Percentiles rank a stretch among this genome's conserved stretches.
phyloP scores from a whole-genome alignment of 2,888 invertebrate genomes.

The Dicycla oo region DNA sequence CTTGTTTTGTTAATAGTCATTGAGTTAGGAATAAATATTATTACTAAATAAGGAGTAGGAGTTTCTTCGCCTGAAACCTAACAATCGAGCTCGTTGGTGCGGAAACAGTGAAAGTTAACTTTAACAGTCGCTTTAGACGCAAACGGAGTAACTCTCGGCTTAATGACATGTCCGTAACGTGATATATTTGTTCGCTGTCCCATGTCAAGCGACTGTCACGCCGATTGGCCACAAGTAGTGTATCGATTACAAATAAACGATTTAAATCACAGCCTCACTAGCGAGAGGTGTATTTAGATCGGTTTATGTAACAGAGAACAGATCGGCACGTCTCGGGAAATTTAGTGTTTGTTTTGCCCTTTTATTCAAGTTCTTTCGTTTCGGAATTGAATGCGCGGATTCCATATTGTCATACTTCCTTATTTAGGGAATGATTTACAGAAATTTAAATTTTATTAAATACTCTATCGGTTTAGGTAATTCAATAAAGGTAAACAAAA shows the following conservation, averaged over 20 bases:
- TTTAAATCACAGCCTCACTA: conserved; percentile 51
- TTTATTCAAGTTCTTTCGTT: conserved; percentile 12
- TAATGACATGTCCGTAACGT: conserved; percentile 68
- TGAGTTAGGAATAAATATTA: conserved; percentile 26
- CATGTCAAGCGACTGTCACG: conserved; percentile 63
- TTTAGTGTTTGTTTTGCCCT: conserved; percentile 37
- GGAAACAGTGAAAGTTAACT: conserved; percentile 65
- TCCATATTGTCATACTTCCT: conserved; percentile 26
- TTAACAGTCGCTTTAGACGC: conserved; percentile 45
- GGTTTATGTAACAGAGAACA: conserved; percentile 55
- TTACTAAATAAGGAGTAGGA: conserved; percentile 42
- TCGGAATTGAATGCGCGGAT: conserved; percentile 22
- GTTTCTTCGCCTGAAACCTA: conserved; percentile 55
- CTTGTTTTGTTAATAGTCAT: conserved; percentile 11
- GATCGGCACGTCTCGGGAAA: conserved; percentile 35
- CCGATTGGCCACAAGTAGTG: conserved; percentile 54
- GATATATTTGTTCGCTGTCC: conserved; percentile 64
- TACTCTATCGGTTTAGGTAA: too few species aligned
- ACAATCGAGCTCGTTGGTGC: conserved; percentile 60
- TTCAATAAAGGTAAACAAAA: too few species aligned
- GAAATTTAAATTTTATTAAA: neutral
- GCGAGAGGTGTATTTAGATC: conserved; percentile 50
- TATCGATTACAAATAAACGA: conserved; percentile 65
- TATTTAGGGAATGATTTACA: conserved; percentile 30
- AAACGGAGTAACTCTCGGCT: conserved; percentile 46